Conservation (phyloP, 1,140 invertebrate genomes). For the Drosophila nannoptera region DNA sequence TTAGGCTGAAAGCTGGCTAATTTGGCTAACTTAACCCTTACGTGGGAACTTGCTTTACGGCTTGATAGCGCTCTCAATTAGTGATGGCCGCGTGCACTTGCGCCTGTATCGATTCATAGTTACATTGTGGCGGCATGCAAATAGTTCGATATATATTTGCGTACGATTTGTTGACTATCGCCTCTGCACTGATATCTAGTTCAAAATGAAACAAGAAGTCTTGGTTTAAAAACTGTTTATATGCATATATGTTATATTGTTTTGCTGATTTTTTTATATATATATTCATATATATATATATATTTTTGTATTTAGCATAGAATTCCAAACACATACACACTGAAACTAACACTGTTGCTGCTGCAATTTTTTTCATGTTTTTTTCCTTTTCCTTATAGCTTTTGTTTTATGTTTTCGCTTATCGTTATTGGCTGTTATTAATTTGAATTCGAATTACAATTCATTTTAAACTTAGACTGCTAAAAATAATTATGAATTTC, state of each 20-base stretch:
- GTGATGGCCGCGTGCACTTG: not conserved
- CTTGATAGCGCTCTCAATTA: not conserved
- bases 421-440: slow-evolving; percentile 52
- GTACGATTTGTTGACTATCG: slow-evolving; percentile 5
- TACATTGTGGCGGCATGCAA: slow-evolving; percentile 2
- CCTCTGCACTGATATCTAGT: not conserved
- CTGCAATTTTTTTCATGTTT: slow-evolving; percentile 20
- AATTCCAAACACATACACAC: slow-evolving; percentile 76
- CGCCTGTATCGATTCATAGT: not conserved
- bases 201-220: slow-evolving; percentile 17
- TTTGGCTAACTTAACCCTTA: slow-evolving; percentile 45
- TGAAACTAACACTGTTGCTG: slow-evolving; percentile 58
- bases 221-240: slow-evolving; percentile 72
- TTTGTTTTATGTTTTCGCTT: slow-evolving; percentile 7
- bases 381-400: slow-evolving; percentile 5
- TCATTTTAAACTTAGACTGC: slow-evolving; percentile 58
- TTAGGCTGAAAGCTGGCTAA: slow-evolving; percentile 41
- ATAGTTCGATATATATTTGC: not conserved
- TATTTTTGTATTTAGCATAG: slow-evolving; percentile 53
- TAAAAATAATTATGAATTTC: slow-evolving; percentile 64
- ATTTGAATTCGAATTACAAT: slow-evolving; percentile 68
- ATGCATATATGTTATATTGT: slow-evolving; percentile 73
- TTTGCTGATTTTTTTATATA: slow-evolving; percentile 18
- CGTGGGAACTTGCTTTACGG: slow-evolving; percentile 8
- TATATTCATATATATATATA: not conserved